These are phyloP conservation scores for Scaptomyza graminum DNA, from an alignment of 1,140 invertebrate genomes.

Conservation along the genomic window DNA sequence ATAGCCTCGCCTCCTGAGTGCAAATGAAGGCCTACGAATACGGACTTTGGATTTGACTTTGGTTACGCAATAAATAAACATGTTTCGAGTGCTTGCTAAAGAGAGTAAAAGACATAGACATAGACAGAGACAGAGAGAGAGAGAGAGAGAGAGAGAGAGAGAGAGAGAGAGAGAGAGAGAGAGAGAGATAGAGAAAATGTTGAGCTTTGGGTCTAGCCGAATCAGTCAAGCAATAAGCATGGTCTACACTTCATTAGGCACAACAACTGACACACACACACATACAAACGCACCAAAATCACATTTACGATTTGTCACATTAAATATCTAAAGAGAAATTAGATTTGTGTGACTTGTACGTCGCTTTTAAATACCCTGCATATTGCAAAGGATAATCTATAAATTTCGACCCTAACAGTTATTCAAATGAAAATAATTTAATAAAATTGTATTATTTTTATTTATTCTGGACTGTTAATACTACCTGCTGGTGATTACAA, in stretches of 20 bases:
- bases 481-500: too few species aligned
- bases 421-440: too few species aligned
- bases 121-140: background rate
- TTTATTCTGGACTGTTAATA: too few species aligned
- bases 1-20: background rate
- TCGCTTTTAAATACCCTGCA: background rate
- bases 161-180: background rate
- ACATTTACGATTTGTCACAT: constrained; percentile 62
- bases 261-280: constrained; percentile 39
- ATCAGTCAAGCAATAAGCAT: constrained; percentile 46
- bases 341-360: constrained; percentile 8
- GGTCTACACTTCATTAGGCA: constrained; percentile 54
- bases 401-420: background rate
- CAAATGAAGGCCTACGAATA: constrained; percentile 1
- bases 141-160: background rate
- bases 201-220: constrained; percentile 9
- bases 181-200: background rate
- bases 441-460: too few species aligned
- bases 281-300: constrained; percentile 23
- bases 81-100: background rate
- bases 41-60: constrained; percentile 3
- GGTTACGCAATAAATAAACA: constrained; percentile 54
- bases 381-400: background rate
- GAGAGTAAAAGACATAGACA: background rate
- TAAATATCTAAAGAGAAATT: constrained; percentile 64